Base-by-base conservation (phyloP, 2,888 invertebrate genomes). In the Euzetes globulus region DNA sequence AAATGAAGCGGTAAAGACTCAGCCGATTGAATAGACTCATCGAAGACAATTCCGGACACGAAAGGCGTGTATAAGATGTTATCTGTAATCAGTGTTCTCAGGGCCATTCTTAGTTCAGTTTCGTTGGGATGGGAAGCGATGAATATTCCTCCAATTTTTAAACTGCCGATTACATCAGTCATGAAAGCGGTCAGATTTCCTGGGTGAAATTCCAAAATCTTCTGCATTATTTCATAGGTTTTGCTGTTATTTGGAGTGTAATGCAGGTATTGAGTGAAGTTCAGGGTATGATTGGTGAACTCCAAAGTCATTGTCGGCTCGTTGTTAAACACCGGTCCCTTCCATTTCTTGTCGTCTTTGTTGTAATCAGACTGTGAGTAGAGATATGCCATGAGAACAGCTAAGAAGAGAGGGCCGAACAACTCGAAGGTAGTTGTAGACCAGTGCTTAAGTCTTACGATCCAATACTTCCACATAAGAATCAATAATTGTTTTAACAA, bases 391-490 rank as follows among this genome's bases (percentile, higher is more conserved):
- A 68, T 15, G 1, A 74, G 25, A 17, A 74, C 6, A n/a, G 27
- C 37, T 27, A 74, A 41, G 7, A 73, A 6, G 1, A 75, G 15
- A 15, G 75, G 75, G 3, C 22, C 6, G 5, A 75, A 17, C 9
- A 75, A 3, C 25, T 75, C 75, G 22, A 73, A 75, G 13, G 58
- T 19, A 15, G 72, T 47, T 17, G 68, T 22, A 4, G 33, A 17
- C 29, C 22, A 27, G 33, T 75, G 73, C 11, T 19, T 45, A 4
- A 19, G 15, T 55, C 75, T 65, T 6, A 72, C 29, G 1, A 73
- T 68, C 25, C 15, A 72, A 37, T 19, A 29, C 50, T 75, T 75
- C 72, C 75, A 75, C 29, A 73, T 17, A 9, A 75, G 19, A 0
- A 45, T 45, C 4, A 13, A 17, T 5, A 75, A 9, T 50, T 75